Evolutionary conservation across 2,797 vertebrate genomes (phyloP).

Genomic region (Rhabdophis nuchalis): DNA sequence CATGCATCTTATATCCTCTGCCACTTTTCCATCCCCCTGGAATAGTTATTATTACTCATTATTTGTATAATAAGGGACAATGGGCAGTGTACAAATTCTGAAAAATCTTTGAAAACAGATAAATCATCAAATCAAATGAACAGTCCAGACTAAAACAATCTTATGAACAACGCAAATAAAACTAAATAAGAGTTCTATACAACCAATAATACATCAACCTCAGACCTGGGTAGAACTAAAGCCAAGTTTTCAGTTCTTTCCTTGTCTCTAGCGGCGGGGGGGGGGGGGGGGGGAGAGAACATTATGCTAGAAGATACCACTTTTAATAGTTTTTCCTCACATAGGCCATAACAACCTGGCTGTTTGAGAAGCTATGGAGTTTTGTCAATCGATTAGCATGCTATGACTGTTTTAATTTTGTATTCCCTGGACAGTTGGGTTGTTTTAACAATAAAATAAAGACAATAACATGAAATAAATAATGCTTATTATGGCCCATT

Average conservation of each 20-base stretch:
- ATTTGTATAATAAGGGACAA: not conserved
- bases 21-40: not conserved
- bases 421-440: not conserved
- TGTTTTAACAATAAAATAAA: not conserved
- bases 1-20: not conserved
- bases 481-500: not conserved
- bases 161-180: not conserved
- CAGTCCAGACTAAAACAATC: not conserved
- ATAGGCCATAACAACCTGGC: not conserved
- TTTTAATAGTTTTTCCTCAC: not conserved
- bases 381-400: not conserved
- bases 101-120: not conserved
- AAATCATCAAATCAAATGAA: not conserved
- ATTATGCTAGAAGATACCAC: not conserved
- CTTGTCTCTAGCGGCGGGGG: not conserved
- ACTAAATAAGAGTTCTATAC: not conserved
- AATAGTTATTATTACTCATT: not conserved
- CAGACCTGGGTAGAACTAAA: not conserved
- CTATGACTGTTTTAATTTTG: not conserved
- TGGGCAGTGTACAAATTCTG: not conserved
- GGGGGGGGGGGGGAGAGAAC: too few relatives aligned
- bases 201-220: not conserved
- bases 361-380: not conserved
- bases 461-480: not conserved
- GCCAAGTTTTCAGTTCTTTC: not conserved